Percentiles rank a stretch among this genome's conserved stretches.
Conservation (phyloP, 2,888 invertebrate genomes). For the Monopis laevigella region DNA sequence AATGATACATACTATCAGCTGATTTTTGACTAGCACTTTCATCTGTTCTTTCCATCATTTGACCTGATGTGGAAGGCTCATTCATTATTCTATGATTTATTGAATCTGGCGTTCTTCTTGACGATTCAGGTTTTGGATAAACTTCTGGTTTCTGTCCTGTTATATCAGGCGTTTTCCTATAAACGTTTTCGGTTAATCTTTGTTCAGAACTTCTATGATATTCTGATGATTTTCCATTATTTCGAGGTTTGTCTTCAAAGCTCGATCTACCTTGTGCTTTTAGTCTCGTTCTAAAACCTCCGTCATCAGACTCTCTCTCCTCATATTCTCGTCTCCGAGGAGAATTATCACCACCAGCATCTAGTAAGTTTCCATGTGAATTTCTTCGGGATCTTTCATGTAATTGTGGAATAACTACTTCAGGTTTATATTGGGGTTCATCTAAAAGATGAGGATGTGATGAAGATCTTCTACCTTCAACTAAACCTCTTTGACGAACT, state of each 20-base stretch:
- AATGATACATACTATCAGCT: constrained; percentile 67
- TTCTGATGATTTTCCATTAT: constrained; percentile 50
- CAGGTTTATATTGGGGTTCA: constrained; percentile 46
- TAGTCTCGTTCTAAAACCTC: constrained; percentile 65
- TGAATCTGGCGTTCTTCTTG: constrained; percentile 42
- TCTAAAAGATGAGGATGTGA: constrained; percentile 75
- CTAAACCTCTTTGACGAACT: constrained; percentile 62
- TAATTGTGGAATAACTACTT: constrained; percentile 44
- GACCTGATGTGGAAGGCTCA: constrained; percentile 33
- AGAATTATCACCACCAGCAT: constrained; percentile 39
- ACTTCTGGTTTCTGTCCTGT: constrained; percentile 17
- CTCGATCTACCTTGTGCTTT: constrained; percentile 46
- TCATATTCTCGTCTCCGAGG: constrained; percentile 36
- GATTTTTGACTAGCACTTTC: constrained; percentile 58
- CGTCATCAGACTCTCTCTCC: constrained; percentile 69
- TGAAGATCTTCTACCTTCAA: constrained; percentile 67
- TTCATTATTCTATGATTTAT: constrained; percentile 37
- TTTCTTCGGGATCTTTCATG: constrained; percentile 58
- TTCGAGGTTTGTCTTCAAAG: constrained; percentile 53
- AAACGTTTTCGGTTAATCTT: constrained; percentile 36
- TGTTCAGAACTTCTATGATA: constrained; percentile 31
- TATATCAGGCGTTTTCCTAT: constrained; percentile 50
- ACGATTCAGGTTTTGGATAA: constrained; percentile 7
- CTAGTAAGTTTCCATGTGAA: constrained; percentile 70
- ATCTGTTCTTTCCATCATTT: constrained; percentile 37